Base-by-base conservation (phyloP, 1,140 invertebrate genomes). In the Drosophila setifemur region DNA sequence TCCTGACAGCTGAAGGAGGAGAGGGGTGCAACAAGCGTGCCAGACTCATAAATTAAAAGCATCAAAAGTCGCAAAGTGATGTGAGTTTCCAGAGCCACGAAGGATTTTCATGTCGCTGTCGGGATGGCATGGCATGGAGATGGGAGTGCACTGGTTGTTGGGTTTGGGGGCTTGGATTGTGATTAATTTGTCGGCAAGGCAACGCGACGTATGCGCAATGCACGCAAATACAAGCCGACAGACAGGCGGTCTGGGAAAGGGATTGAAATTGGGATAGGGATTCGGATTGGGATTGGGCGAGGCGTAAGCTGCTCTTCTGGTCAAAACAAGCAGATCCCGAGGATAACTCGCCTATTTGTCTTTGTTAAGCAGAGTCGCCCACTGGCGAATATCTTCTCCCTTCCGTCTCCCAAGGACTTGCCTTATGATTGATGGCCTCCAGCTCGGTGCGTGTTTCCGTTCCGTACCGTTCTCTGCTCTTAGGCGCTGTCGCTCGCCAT, bases 151-250 rank as follows among this genome's bases (percentile, higher is more conserved):
- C 8, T 35, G 28, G 16, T 37, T 1, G 0, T 14, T 8, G 31
- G 8, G 37, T 39, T 7, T 42, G 50, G 37, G 21, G 12, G 28
- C 28, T 28, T 23, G 28, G 67, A 50, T 64, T 83, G 78, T 83
- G 79, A 83, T 85, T 83, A 79, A 83, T 86, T 68, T 75, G 72
- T 64, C 48, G 55, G 42, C 67, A 71, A 44, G 67, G 53, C 78
- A 71, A 83, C 53, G 77, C 61, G 52, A 52, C 78, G 78, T 77
- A 77, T 82, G 67, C 61, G 63, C 78, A 82, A 60, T 77, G 68
- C 53, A 69, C 25, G 47, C 67, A 76, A 76, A 71, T 71, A 28
- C 31, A 26, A 23, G 45, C 26, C 16, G 68, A 48, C 57, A 50
- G 42, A 47, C 31, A 49, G 42, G 14, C 11, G 29, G 8, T 57